Evolutionary conservation across 2,113 vertebrate genomes (phyloP).

Genomic region (Neofelis nebulosa): DNA sequence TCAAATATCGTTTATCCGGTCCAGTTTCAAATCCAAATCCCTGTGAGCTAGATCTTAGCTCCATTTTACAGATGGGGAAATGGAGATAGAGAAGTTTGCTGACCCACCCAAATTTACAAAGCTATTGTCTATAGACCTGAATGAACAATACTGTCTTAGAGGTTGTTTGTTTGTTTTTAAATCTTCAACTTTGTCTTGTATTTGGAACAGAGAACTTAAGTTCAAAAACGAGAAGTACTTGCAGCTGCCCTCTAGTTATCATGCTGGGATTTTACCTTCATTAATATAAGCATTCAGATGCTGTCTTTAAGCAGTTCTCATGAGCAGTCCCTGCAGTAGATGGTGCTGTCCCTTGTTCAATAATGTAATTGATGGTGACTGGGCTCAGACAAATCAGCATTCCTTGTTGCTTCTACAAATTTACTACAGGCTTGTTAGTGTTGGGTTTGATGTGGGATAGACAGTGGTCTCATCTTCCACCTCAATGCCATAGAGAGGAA

Average conservation of each 20-base stretch:
- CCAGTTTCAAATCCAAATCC: constrained; percentile 88
- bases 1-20: constrained; percentile 86
- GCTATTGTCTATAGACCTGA: background rate
- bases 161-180: background rate
- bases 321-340: background rate
- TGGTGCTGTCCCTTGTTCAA: background rate
- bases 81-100: background rate
- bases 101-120: background rate
- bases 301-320: background rate
- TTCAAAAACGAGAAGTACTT: background rate
- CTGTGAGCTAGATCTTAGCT: background rate
- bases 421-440: background rate
- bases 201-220: background rate
- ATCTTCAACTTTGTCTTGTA: background rate
- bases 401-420: background rate
- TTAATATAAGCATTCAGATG: background rate
- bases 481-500: background rate
- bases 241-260: background rate
- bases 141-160: background rate
- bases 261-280: background rate
- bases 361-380: background rate
- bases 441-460: background rate
- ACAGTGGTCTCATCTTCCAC: background rate
- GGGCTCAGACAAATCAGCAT: background rate
- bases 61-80: background rate